Conservation (phyloP, 2,888 invertebrate species). For the Aphelenchoides bicaudatus region DNA sequence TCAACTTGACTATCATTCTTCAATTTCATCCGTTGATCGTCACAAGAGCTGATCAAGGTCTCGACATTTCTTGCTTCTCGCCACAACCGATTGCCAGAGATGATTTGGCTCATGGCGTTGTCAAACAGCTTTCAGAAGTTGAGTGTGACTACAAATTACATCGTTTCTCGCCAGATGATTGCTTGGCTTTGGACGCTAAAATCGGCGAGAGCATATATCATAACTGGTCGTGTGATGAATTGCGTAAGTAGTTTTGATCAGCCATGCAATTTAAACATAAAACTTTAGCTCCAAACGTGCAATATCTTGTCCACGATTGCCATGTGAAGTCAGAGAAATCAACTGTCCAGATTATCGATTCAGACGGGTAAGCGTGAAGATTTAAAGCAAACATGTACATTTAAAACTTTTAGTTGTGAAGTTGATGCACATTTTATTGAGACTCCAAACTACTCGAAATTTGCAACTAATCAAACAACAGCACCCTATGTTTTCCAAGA, state of each 20-base stretch:
- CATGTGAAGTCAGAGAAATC: constrained; percentile 46
- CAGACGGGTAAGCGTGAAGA: neutral
- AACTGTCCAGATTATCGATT: constrained; percentile 33
- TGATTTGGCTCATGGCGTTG: constrained; percentile 39
- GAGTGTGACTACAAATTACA: constrained; percentile 53
- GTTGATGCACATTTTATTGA: constrained; percentile 54
- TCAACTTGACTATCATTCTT: constrained; percentile 53
- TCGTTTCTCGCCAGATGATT: constrained; percentile 47
- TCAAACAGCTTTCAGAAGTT: constrained; percentile 43
- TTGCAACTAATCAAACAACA: constrained; percentile 62
- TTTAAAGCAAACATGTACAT: neutral
- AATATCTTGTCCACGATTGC: constrained; percentile 57
- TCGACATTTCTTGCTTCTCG: constrained; percentile 51
- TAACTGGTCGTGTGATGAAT: constrained; percentile 53
- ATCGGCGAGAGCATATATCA: constrained; percentile 58
- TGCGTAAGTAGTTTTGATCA: neutral
- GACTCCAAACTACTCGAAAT: constrained; percentile 64
- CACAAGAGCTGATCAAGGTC: constrained; percentile 51
- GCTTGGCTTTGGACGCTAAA: constrained; percentile 56
- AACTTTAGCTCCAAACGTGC: constrained; percentile 53
- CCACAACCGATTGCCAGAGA: constrained; percentile 39
- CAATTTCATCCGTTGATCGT: constrained; percentile 59
- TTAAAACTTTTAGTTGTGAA: constrained; percentile 42
- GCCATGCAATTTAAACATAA: constrained; percentile 39
- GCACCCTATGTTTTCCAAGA: constrained; percentile 37